Evolutionary conservation across 2,113 vertebrate species (phyloP), one percentile per base, ranked within the genome.

Genomic region (Sterna hirundo): DNA sequence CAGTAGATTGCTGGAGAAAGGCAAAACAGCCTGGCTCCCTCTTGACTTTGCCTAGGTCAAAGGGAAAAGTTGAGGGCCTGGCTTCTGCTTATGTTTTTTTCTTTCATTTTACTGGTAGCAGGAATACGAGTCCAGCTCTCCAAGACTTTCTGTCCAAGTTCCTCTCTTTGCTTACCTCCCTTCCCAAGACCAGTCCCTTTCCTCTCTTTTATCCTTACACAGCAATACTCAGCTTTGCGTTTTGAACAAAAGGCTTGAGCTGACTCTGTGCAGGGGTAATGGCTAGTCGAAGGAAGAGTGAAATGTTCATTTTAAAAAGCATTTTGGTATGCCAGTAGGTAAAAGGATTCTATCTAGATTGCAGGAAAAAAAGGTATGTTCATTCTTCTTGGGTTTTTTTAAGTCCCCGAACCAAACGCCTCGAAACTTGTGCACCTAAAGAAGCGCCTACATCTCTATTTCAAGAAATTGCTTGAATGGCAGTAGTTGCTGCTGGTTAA

Each of bases 211-310:
- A 3, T 46, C 76, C 76, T 74, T 66, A n/a, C 27, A 16, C 80
- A 69, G 83, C 79, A 61, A 36, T 69, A 62, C 74, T 65, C 54
- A 54, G 22, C 79, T 57, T 32, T 65, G 61, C 18, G 1, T 9
- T 58, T 21, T n/a, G 49, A 21, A 40, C 61, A 40, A 44, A 83
- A 72, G 58, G 44, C 75, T 75, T 2, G 58, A 88, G 68, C 64
- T 90, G 83, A 80, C 88, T 79, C 49, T 74, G 71, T 81, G 80
- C 64, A 81, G 91, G 88, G 80, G 86, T 88, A 15, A 77, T 32
- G 46, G 38, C 68, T 92, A 27, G 6, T 13, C 38, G 66, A 77
- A 94, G 86, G 76, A 93, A 65, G 42, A 92, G 15, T n/a, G 5
- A 40, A 66, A 81, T 40, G 27, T 9, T 81, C 4, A 38, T 83